phyloP scores from a whole-genome alignment of 2,113 vertebrate genomes.

The Delphinapterus leucas region DNA sequence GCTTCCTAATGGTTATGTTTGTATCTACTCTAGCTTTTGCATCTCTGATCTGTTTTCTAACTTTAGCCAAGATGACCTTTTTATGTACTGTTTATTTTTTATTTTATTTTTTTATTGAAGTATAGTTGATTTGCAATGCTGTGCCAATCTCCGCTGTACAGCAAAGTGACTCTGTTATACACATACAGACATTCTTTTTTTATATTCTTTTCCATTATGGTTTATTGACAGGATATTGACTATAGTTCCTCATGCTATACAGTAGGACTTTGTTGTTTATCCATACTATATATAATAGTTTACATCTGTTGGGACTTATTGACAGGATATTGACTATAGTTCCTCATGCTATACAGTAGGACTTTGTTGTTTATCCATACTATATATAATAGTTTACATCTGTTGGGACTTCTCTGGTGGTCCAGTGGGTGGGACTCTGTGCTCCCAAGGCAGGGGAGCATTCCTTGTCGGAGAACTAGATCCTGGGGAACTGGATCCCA shows the following conservation, averaged over 20 bases:
- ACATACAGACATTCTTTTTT: not conserved
- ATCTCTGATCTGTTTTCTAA: not conserved
- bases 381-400: not conserved
- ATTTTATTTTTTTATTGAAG: not conserved
- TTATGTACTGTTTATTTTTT: not conserved
- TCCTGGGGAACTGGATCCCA: too few species aligned
- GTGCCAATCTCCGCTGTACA: not conserved
- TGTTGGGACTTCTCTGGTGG: not conserved
- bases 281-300: not conserved
- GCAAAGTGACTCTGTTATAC: not conserved
- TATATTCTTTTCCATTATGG: not conserved
- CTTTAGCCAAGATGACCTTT: not conserved
- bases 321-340: not conserved
- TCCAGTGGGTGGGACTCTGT: too few species aligned
- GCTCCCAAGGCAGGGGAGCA: too few species aligned
- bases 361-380: not conserved
- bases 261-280: not conserved
- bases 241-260: not conserved
- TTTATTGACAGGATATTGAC: not conserved
- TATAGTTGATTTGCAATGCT: not conserved
- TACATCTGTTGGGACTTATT: not conserved
- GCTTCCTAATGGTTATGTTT: not conserved
- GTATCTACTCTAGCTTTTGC: not conserved
- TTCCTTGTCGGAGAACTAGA: too few species aligned
- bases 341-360: not conserved